A percentile compares a stretch with the other conserved stretches of the same genome.
Evolutionary conservation across 2,888 invertebrate species (phyloP).

Genomic region (Phyllotreta cruciferae): DNA sequence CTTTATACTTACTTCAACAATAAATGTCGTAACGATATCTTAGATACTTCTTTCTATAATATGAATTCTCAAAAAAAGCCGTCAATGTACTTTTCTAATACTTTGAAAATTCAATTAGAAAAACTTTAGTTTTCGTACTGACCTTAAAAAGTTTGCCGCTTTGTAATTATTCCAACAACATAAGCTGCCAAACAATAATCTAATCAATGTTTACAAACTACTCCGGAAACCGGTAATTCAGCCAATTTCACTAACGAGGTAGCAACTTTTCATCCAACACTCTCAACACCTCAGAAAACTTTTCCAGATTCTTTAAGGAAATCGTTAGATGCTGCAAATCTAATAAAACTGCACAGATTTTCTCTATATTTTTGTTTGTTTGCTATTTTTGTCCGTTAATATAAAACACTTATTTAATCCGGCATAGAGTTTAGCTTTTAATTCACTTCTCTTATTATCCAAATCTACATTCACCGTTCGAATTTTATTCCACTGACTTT

Average conservation of each 20-base stretch:
- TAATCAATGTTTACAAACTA: constrained; percentile 30
- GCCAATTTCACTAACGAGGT: constrained; percentile 31
- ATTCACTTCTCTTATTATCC: background rate
- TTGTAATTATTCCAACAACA: constrained; percentile 22
- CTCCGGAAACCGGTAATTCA: constrained; percentile 29
- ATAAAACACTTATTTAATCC: no score
- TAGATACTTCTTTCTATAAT: no score
- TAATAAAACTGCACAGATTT: constrained; percentile 19
- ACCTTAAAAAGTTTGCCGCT: constrained; percentile 19
- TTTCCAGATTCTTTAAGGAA: constrained; percentile 29
- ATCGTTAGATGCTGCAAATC: constrained; percentile 20
- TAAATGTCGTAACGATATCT: constrained; percentile 16
- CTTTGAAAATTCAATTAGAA: constrained; percentile 25
- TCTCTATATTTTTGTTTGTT: constrained; percentile 1
- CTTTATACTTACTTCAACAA: constrained; percentile 8
- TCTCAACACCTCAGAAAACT: constrained; percentile 29
- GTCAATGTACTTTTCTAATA: background rate
- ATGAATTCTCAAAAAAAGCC: no score
- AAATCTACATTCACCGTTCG: background rate
- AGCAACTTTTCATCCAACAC: constrained; percentile 24
- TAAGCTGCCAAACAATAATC: constrained; percentile 24
- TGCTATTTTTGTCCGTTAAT: no score
- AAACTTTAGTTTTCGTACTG: constrained; percentile 16
- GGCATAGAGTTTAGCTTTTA: background rate
- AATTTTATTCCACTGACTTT: background rate